Evolutionary conservation across 2,797 vertebrate species (phyloP).

Genomic region (Podargus strigoides): DNA sequence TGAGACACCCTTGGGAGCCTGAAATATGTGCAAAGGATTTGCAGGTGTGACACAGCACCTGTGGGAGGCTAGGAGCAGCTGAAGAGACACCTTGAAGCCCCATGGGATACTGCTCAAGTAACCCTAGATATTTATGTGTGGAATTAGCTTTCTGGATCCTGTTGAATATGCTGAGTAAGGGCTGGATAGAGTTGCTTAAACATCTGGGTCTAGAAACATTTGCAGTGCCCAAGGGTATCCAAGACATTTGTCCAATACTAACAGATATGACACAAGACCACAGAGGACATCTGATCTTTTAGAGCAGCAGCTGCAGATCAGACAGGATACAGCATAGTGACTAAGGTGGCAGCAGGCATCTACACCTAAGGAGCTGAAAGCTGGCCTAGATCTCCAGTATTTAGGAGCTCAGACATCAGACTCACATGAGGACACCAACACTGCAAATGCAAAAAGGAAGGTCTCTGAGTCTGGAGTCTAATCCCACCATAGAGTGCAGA

Average conservation of each 20-base stretch:
- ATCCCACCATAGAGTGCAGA: background rate
- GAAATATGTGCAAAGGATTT: background rate
- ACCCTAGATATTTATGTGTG: background rate
- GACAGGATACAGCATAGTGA: background rate
- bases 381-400: background rate
- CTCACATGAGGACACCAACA: background rate
- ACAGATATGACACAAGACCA: background rate
- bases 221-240: background rate
- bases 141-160: background rate
- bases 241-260: background rate
- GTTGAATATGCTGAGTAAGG: background rate
- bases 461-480: background rate
- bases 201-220: background rate
- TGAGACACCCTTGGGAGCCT: background rate
- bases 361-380: background rate
- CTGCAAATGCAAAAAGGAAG: background rate
- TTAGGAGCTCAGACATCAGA: background rate
- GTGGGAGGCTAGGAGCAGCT: background rate
- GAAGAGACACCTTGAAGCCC: background rate
- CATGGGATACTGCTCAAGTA: background rate
- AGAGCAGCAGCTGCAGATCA: no score
- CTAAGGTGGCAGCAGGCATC: background rate
- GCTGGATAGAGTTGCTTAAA: background rate
- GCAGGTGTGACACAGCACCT: background rate
- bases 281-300: no score